These are phyloP conservation scores for Selenia dentaria DNA, from an alignment of 2,888 invertebrate species.

Conservation along the genomic window DNA sequence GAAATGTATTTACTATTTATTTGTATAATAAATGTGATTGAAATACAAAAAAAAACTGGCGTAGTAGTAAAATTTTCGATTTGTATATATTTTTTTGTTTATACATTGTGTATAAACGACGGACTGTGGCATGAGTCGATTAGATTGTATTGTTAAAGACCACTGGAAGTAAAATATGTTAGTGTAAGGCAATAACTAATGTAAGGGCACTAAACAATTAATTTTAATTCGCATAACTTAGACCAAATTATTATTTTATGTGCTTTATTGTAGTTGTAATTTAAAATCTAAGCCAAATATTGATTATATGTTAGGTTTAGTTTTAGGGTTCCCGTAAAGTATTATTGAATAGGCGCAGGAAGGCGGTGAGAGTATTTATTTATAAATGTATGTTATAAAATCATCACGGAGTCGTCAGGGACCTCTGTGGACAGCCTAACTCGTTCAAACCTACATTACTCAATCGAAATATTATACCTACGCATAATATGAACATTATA, in stretches of 20 bases:
- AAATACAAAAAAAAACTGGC: constrained; percentile 23
- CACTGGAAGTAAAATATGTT: constrained; percentile 71
- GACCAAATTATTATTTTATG: constrained; percentile 83
- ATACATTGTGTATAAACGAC: constrained; percentile 26
- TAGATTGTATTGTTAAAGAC: constrained; percentile 44
- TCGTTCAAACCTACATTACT: constrained; percentile 41
- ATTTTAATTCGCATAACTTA: constrained; percentile 79
- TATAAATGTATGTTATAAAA: constrained; percentile 47
- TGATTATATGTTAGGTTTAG: constrained; percentile 79
- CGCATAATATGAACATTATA: constrained; percentile 77
- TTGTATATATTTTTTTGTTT: constrained; percentile 15
- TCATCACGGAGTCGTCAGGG: constrained; percentile 35
- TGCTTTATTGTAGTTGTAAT: constrained; percentile 82
- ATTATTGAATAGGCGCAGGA: constrained; percentile 69
- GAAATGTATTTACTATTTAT: constrained; percentile 23
- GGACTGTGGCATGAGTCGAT: constrained; percentile 47
- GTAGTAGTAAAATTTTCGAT: constrained; percentile 22
- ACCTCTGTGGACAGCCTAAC: constrained; percentile 18
- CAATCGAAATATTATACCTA: constrained; percentile 59
- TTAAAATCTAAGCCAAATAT: constrained; percentile 84
- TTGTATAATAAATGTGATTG: constrained; percentile 22
- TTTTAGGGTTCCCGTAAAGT: constrained; percentile 74
- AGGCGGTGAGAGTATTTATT: constrained; percentile 77
- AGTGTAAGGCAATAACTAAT: constrained; percentile 80
- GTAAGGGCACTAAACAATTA: constrained; percentile 78